Evolutionary conservation across 2,797 vertebrate genomes (phyloP), one percentile per base, ranked within the genome.

Genomic region (Smutsia temminckii): DNA sequence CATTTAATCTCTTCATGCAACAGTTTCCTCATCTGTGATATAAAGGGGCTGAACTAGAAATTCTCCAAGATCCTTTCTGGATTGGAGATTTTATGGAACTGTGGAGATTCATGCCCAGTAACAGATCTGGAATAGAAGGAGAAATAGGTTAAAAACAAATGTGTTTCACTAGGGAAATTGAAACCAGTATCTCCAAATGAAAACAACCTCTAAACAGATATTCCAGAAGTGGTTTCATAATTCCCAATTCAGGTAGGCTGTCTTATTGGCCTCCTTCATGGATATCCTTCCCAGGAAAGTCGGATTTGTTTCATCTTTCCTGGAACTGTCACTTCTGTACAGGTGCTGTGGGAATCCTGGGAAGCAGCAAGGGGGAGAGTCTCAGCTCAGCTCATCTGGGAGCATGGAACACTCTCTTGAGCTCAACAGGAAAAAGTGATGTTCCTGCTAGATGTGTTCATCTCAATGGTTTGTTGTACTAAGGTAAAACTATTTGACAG

Each of bases 141-240:
- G 53, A 75, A 89, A 51, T 25, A 77, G 40, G 51, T 46, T 71
- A 74, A 93, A 92, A 85, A 61, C 18, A 63, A 93, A 25, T 69
- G 21, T 23, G 16, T 88, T 94, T 83, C 66, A 87, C 23, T 37
- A 72, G 29, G 93, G 29, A 34, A 88, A 57, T 55, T 86, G 72
- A 92, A 95, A 84, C 11, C 14, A 53, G 4, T 84, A 81, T 94
- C 94, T 94, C 59, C 64, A 87, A 92, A 89, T 84, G 23, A 94
- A 51, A 79, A 40, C 69, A 75, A 49, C 55, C 61, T 64, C 34
- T 88, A 53, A 90, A 92, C 25, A 92, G 61, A 95, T 40, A 69
- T 83, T 68, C 4, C 32, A 37, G 16, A 16, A 27, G 61, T 92
- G 37, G 29, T 57, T 94, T 88, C 84, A 34, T 91, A 53, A 84